phyloP scores from a whole-genome alignment of 1,140 invertebrate species.

The Hyphantria cunea region DNA sequence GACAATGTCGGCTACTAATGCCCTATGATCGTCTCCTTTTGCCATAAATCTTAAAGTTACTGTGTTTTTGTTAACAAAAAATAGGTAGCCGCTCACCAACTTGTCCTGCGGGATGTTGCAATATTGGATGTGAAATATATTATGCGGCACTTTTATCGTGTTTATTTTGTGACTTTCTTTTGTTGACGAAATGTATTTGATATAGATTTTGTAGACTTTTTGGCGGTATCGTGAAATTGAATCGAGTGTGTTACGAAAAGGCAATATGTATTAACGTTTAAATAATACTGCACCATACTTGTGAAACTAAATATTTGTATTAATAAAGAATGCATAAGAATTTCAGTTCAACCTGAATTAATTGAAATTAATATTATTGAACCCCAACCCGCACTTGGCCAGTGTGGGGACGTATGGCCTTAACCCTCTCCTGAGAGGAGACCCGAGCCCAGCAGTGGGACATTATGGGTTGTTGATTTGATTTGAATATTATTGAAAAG shows the following conservation, averaged over 20 bases:
- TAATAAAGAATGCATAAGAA: too few relatives aligned
- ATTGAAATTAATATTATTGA: too few relatives aligned
- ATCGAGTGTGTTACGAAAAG: conserved; percentile 6
- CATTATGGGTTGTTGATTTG: too few relatives aligned
- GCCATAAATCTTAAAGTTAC: conserved; percentile 74
- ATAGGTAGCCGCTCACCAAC: conserved; percentile 1
- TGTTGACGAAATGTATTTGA: not conserved
- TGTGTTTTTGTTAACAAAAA: conserved; percentile 62
- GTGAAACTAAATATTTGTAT: too few relatives aligned
- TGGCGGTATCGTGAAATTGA: not conserved
- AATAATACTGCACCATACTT: too few relatives aligned
- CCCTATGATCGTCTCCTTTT: conserved; percentile 67
- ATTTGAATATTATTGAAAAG: too few relatives aligned
- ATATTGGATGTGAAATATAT: conserved; percentile 19
- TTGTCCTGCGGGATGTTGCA: conserved; percentile 25
- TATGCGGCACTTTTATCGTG: conserved; percentile 13
- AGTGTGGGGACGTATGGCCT: too few relatives aligned
- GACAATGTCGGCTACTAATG: conserved; percentile 75
- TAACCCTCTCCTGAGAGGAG: too few relatives aligned
- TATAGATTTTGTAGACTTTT: not conserved
- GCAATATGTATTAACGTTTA: too few relatives aligned
- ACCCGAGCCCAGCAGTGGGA: too few relatives aligned
- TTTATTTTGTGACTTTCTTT: conserved; percentile 1
- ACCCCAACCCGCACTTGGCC: too few relatives aligned
- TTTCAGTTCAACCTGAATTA: too few relatives aligned